These are phyloP conservation scores for Paradoxurus hermaphroditus DNA, from an alignment of 2,113 vertebrate species.

Conservation along the genomic window DNA sequence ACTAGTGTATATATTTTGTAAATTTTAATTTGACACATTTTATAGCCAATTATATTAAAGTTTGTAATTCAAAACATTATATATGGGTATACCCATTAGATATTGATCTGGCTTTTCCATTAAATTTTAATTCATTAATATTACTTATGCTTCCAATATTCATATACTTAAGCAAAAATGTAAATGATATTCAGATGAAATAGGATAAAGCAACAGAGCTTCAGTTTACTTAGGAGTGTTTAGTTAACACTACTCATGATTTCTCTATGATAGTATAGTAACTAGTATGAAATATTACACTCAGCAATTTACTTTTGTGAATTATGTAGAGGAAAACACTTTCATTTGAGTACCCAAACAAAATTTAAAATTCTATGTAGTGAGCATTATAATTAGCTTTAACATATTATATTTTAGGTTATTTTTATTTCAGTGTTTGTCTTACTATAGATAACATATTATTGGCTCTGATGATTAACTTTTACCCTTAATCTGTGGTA, in stretches of 20 bases:
- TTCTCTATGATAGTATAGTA: not conserved
- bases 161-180: not conserved
- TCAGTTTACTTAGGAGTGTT: not conserved
- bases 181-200: not conserved
- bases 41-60: not conserved
- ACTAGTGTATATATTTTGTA: not conserved
- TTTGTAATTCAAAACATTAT: not conserved
- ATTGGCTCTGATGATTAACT: not conserved
- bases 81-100: not conserved
- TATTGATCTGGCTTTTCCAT: not conserved
- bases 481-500: not conserved
- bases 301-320: not conserved
- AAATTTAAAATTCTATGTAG: not conserved
- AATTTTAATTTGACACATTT: not conserved
- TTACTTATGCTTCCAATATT: not conserved
- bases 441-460: not conserved
- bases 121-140: not conserved
- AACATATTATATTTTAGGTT: not conserved
- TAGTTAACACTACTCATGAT: not conserved
- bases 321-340: not conserved
- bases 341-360: not conserved
- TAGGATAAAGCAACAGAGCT: not conserved
- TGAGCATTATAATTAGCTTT: not conserved
- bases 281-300: not conserved
- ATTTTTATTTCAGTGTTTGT: not conserved